Evolutionary conservation across 1,140 invertebrate species (phyloP).

Genomic region (Diprion similis): DNA sequence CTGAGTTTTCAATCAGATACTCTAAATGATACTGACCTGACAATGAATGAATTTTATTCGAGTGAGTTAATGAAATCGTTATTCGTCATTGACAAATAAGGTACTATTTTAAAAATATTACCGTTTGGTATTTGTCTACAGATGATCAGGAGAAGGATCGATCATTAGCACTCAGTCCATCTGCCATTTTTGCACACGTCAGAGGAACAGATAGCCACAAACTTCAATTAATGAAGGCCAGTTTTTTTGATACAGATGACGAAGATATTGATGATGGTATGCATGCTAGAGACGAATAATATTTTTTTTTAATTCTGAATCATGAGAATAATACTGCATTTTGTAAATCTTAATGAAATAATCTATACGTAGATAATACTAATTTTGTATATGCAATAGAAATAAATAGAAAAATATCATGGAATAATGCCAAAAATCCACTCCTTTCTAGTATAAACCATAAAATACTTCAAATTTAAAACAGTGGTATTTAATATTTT

Average conservation of each 20-base stretch:
- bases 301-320: background rate
- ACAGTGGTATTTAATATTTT: no score
- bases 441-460: no score
- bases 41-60: background rate
- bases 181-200: conserved; percentile 64
- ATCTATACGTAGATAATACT: no score
- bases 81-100: no score
- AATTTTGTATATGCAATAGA: no score
- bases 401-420: no score
- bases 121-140: background rate
- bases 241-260: conserved; percentile 68
- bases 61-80: background rate
- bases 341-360: no score
- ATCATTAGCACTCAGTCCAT: conserved; percentile 57
- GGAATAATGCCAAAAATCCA: no score
- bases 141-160: background rate
- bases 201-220: conserved; percentile 69
- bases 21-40: background rate
- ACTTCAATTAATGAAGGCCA: conserved; percentile 88
- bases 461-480: no score
- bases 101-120: no score
- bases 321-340: no score
- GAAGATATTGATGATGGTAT: conserved; percentile 43
- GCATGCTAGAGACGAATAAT: background rate
- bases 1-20: background rate